Evolutionary conservation across 2,113 vertebrate species (phyloP).

Genomic region (Rhineura floridana): DNA sequence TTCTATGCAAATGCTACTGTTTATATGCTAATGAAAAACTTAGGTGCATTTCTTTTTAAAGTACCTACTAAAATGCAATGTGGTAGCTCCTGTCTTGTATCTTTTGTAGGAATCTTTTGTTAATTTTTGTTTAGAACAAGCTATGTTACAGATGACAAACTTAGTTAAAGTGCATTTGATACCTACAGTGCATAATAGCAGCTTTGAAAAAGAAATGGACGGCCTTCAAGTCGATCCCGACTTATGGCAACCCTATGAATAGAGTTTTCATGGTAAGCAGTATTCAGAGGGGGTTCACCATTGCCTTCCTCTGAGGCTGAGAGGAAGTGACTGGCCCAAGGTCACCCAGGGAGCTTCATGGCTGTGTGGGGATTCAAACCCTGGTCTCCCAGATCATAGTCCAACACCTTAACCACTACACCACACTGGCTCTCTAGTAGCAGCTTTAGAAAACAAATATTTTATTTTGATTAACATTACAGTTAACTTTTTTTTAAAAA

Average conservation of each 20-base stretch:
- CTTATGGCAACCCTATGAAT: no score
- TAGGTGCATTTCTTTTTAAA: constrained; percentile 38
- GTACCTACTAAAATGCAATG: constrained; percentile 44
- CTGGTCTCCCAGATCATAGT: no score
- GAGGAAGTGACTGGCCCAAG: no score
- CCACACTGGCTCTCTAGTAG: no score
- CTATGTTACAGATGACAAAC: constrained; percentile 42
- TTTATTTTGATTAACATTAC: constrained; percentile 2
- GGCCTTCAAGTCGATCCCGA: no score
- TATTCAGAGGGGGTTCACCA: no score
- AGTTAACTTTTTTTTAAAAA: constrained; percentile 1
- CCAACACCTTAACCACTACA: no score
- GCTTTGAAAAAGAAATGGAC: no score
- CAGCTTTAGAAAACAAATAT: constrained; percentile 11
- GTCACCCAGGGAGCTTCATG: no score
- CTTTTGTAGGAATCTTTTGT: constrained; percentile 31
- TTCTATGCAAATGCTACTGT: constrained; percentile 55
- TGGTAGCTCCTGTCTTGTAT: constrained; percentile 11
- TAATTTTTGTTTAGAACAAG: neutral
- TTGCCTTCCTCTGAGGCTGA: no score
- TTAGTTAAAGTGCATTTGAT: constrained; percentile 39
- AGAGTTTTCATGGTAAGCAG: no score
- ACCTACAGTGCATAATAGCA: neutral
- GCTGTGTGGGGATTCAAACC: no score
- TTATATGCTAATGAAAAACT: constrained; percentile 64